Percentiles rank a stretch among this genome's conserved stretches.
Evolutionary conservation across 2,797 vertebrate genomes (phyloP).

Genomic region (Centroberyx gerrardi): DNA sequence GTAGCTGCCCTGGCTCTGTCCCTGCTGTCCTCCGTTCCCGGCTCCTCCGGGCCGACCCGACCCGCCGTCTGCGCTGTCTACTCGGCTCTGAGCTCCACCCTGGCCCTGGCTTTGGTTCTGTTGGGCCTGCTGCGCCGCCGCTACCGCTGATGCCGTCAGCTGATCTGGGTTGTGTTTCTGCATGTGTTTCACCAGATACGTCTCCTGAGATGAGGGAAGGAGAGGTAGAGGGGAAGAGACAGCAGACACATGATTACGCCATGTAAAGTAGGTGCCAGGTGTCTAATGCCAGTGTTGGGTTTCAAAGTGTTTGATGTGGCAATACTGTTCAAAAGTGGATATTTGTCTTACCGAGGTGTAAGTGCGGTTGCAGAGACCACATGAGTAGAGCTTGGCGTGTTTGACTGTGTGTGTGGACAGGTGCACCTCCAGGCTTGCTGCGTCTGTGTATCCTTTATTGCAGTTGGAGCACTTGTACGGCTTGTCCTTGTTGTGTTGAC

Average conservation of each 20-base stretch:
- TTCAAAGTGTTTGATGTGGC: constrained; percentile 74
- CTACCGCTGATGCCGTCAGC: constrained; percentile 79
- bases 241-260: constrained; percentile 76
- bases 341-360: constrained; percentile 94
- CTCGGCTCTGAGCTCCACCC: constrained; percentile 65
- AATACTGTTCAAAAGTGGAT: constrained; percentile 72
- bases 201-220: constrained; percentile 89
- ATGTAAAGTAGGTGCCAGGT: constrained; percentile 69
- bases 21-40: constrained; percentile 75
- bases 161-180: constrained; percentile 98
- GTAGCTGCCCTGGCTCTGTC: constrained; percentile 84
- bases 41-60: constrained; percentile 63
- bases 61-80: constrained; percentile 66
- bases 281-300: constrained; percentile 70
- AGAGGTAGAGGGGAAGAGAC: constrained; percentile 68
- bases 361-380: constrained; percentile 96
- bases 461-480: constrained; percentile 99
- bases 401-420: constrained; percentile 98
- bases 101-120: constrained; percentile 84
- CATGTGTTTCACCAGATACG: constrained; percentile 99
- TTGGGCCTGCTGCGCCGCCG: constrained; percentile 79
- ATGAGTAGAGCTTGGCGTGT: constrained; percentile 98
- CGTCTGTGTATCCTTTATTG: constrained; percentile 96
- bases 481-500: constrained; percentile 99
- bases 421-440: constrained; percentile 95